phyloP scores from a whole-genome alignment of 2,113 vertebrate genomes.

The Tricholaema leucomelas region DNA sequence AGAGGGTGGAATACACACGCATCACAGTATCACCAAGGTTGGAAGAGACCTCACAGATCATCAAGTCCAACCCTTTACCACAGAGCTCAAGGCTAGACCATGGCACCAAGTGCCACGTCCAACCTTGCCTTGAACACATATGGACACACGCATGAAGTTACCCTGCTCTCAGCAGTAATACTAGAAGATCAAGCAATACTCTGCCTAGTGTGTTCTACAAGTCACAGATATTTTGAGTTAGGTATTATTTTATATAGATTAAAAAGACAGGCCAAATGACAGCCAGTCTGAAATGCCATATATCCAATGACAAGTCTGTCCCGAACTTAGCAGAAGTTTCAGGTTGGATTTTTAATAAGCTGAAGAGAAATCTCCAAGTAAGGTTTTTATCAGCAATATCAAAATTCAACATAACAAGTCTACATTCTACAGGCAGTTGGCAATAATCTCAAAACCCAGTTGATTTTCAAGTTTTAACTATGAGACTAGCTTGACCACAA shows the following conservation, averaged over 20 bases:
- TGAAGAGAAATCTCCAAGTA: background rate
- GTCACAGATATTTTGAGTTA: background rate
- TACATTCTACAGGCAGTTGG: background rate
- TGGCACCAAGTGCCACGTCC: no score
- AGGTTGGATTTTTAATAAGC: background rate
- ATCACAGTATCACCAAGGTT: no score
- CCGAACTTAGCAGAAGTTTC: background rate
- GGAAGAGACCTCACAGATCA: no score
- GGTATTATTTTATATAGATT: background rate
- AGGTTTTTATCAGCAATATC: background rate
- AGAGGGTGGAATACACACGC: rapidly evolving
- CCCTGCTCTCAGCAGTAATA: background rate
- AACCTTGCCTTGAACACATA: no score
- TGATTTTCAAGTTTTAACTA: no score
- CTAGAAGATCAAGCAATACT: background rate
- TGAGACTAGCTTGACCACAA: background rate
- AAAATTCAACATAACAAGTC: background rate
- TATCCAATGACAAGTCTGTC: background rate
- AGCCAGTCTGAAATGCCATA: background rate
- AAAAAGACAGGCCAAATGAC: background rate
- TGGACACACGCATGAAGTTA: rapidly evolving
- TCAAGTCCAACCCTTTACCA: no score
- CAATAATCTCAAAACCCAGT: background rate
- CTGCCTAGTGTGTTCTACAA: background rate
- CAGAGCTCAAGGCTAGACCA: no score